These are phyloP conservation scores for Diploscapter pachys DNA, from an alignment of 1,140 invertebrate species.

Conservation along the genomic window DNA sequence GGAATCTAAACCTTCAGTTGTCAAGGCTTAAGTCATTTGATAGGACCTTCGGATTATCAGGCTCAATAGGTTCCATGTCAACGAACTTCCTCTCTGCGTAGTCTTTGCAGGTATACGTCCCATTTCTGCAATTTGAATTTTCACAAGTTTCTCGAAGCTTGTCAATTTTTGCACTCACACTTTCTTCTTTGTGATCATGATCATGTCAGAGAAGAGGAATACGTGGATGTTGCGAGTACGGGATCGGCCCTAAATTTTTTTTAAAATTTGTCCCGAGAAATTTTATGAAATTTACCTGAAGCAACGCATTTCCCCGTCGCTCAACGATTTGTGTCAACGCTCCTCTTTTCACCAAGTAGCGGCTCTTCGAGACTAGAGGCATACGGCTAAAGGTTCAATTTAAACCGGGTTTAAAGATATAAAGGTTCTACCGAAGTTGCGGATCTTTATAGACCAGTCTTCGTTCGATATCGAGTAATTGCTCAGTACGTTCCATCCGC, in stretches of 20 bases:
- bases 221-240: slow-evolving; percentile 71
- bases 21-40: slow-evolving; percentile 6
- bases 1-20: slow-evolving; percentile 34
- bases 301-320: slow-evolving; percentile 71
- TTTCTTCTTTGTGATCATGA: slow-evolving; percentile 81
- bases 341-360: slow-evolving; percentile 80
- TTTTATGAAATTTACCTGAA: slow-evolving; percentile 62
- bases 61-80: slow-evolving; percentile 51
- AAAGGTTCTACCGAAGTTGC: slow-evolving; percentile 9
- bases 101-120: slow-evolving; percentile 71
- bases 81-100: slow-evolving; percentile 49
- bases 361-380: slow-evolving; percentile 70
- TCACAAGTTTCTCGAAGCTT: background rate
- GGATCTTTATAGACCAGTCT: slow-evolving; percentile 70
- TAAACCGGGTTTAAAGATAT: too few species aligned
- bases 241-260: too few species aligned
- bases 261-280: too few species aligned
- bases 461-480: slow-evolving; percentile 70
- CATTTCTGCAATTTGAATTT: slow-evolving; percentile 66
- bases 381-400: slow-evolving; percentile 59
- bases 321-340: slow-evolving; percentile 74
- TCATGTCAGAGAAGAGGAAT: slow-evolving; percentile 85
- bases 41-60: slow-evolving; percentile 38
- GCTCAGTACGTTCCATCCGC: slow-evolving; percentile 76
- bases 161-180: slow-evolving; percentile 58